Evolutionary conservation across 2,113 vertebrate species (phyloP).

Genomic region (Chionis minor): DNA sequence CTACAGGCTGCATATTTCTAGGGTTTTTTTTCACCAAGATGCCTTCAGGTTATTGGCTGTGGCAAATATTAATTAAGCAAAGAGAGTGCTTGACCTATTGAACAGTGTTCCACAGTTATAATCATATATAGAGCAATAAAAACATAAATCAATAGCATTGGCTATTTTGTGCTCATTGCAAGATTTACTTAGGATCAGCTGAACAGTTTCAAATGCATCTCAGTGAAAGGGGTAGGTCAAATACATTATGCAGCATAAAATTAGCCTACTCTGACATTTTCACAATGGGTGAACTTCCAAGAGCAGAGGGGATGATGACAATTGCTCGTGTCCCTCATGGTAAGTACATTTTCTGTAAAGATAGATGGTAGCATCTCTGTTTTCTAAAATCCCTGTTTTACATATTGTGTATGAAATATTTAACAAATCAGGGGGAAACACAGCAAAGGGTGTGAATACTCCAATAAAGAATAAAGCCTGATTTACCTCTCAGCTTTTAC

Average conservation of each 20-base stretch:
- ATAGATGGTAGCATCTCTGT: not conserved
- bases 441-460: not conserved
- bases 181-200: constrained; percentile 37
- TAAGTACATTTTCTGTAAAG: not conserved
- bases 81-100: constrained; percentile 35
- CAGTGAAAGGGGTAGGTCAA: constrained; percentile 8
- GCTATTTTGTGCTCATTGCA: not conserved
- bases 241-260: not conserved
- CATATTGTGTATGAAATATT: not conserved
- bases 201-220: not conserved
- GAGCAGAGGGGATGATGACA: not conserved
- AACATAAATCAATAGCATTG: constrained; percentile 17
- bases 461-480: not conserved
- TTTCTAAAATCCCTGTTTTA: not conserved
- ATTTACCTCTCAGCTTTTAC: not conserved
- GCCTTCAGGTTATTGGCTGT: not conserved
- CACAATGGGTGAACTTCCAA: not conserved
- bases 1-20: not conserved
- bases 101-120: not conserved
- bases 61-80: constrained; percentile 42
- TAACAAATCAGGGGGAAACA: not conserved
- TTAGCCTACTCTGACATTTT: constrained; percentile 3
- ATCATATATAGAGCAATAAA: constrained; percentile 17
- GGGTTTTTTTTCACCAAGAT: not conserved
- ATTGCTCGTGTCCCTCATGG: not conserved